A percentile compares a stretch with the other conserved stretches of the same genome.
These are phyloP conservation scores for Sciurus vulgaris DNA, from an alignment of 2,797 vertebrate species.

Conservation along the genomic window DNA sequence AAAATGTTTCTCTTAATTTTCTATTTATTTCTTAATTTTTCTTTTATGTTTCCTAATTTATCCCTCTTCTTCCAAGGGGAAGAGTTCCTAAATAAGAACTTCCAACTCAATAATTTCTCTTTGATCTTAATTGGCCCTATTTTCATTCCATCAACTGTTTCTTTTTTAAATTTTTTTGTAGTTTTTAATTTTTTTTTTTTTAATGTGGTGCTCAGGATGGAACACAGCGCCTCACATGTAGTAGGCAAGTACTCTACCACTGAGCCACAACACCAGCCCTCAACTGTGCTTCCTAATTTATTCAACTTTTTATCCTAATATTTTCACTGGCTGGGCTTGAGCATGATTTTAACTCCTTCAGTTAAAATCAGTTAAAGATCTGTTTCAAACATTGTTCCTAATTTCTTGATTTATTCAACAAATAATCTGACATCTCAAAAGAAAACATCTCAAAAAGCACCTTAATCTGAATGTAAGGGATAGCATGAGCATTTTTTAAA, in stretches of 20 bases:
- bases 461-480: neutral
- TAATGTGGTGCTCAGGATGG: no score
- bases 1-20: neutral
- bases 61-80: neutral
- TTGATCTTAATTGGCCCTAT: neutral
- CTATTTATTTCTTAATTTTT: neutral
- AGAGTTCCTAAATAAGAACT: neutral
- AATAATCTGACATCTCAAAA: neutral
- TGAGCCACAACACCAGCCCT: no score
- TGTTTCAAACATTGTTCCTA: neutral
- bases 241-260: no score
- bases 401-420: neutral
- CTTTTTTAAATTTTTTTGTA: no score
- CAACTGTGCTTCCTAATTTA: neutral
- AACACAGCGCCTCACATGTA: no score
- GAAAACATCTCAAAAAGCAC: neutral
- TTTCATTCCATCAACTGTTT: neutral
- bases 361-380: neutral
- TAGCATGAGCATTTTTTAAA: neutral
- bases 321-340: neutral
- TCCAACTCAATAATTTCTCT: neutral
- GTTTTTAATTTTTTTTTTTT: no score
- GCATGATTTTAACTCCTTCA: neutral
- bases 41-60: neutral
- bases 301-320: neutral